Evolutionary conservation across 2,888 invertebrate genomes (phyloP), one percentile per base, ranked within the genome.

Genomic region (Erpobdella octoculata): DNA sequence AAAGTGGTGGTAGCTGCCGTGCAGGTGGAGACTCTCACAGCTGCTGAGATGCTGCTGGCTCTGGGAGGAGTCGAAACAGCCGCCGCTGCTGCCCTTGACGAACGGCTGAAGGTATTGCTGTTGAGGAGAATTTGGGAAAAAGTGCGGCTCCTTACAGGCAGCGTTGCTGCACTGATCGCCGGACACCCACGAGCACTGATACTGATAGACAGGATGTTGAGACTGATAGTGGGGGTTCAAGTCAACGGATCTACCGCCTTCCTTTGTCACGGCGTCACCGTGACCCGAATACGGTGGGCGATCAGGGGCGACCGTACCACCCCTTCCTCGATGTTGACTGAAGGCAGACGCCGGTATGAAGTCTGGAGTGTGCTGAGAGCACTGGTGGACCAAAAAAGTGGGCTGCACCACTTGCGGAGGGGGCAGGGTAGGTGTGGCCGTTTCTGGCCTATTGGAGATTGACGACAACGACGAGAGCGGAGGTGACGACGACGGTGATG

Each of bases 291-390:
- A 21, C 12, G 41, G 21, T 46, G 46, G 33, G 25, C 35, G n/a
- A 9, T 21, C n/a, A n/a, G n/a, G n/a, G n/a, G n/a, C n/a, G n/a
- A n/a, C n/a, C n/a, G n/a, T n/a, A n/a, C n/a, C n/a, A n/a, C n/a
- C n/a, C n/a, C n/a, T n/a, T n/a, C n/a, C n/a, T n/a, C n/a, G n/a
- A n/a, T n/a, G n/a, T n/a, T n/a, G n/a, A 38, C 18, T 58, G 65
- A 38, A 72, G 3, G 41, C 58, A 12, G 31, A 12, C 28, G 36
- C 33, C 21, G 71, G 65, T 66, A 62, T 64, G 72, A 72, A 66
- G 69, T 68, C 68, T 6, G 72, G 48, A 1, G 72, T 53, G 12
- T 37, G 72, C 38, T 33, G 69, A 3, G 33, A 18, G 35, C 35
- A 62, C 31, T 53, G 53, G 1, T 6, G 12, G 15, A 28, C 53